These are phyloP conservation scores for Spodoptera picta DNA, from an alignment of 2,888 invertebrate species.

Conservation along the genomic window DNA sequence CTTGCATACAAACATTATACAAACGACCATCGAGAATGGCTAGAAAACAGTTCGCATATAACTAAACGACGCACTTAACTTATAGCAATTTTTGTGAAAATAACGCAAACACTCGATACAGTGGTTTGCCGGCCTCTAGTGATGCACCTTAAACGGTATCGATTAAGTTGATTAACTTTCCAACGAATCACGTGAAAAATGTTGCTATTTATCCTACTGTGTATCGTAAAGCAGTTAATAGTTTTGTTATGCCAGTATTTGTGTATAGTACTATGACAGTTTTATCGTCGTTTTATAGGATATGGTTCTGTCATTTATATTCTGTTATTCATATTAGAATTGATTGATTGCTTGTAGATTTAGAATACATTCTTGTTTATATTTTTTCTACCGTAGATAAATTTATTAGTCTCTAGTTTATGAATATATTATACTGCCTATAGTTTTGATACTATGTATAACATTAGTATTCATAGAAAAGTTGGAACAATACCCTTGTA, in stretches of 20 bases:
- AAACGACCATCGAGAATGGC: conserved; percentile 10
- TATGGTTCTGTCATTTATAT: too few relatives aligned
- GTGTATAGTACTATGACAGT: conserved; percentile 1
- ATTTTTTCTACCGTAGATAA: too few relatives aligned
- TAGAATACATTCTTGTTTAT: too few relatives aligned
- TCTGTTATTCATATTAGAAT: too few relatives aligned
- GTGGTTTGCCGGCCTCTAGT: conserved; percentile 65
- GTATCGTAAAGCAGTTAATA: conserved; percentile 13
- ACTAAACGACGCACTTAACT: conserved; percentile 28
- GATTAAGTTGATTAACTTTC: conserved; percentile 84
- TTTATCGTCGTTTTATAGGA: neutral
- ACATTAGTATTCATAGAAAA: too few relatives aligned
- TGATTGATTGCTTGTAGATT: neutral
- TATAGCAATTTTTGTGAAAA: conserved; percentile 55
- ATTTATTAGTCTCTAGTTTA: too few relatives aligned
- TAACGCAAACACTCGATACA: conserved; percentile 43
- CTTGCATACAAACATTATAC: conserved; percentile 4
- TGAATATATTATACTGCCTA: too few relatives aligned
- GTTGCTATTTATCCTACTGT: conserved; percentile 10
- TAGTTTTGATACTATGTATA: too few relatives aligned
- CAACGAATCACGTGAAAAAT: conserved; percentile 38
- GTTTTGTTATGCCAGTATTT: neutral
- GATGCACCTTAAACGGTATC: conserved; percentile 73
- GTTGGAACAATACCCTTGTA: too few relatives aligned
- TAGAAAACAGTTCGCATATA: conserved; percentile 32